phyloP scores from a whole-genome alignment of 2,797 vertebrate species.

The Danio tinwini region DNA sequence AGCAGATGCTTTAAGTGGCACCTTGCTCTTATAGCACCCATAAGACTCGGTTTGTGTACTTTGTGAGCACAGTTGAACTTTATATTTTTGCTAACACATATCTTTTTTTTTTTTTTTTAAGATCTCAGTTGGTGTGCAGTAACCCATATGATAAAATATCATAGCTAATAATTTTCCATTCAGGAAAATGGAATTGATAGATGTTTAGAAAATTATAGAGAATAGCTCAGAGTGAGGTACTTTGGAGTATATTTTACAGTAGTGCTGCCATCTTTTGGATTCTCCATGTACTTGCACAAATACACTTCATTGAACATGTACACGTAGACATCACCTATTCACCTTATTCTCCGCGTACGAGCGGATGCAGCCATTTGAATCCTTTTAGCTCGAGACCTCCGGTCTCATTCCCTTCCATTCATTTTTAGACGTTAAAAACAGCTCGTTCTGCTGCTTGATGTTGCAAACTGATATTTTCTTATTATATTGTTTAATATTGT shows the following conservation, averaged over 20 bases:
- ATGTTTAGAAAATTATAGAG: neutral
- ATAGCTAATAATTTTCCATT: neutral
- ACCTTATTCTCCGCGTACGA: too few relatives aligned
- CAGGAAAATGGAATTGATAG: neutral
- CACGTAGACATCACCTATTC: too few relatives aligned
- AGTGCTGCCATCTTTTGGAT: conserved; percentile 23
- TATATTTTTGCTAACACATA: too few relatives aligned
- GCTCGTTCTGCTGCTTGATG: too few relatives aligned
- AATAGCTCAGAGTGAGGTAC: too few relatives aligned
- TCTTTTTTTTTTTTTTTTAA: neutral
- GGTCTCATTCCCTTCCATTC: too few relatives aligned
- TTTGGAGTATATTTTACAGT: neutral
- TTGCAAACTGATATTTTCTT: too few relatives aligned
- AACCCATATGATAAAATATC: neutral
- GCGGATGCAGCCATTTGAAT: too few relatives aligned
- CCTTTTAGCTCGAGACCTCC: too few relatives aligned
- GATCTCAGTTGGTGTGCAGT: neutral
- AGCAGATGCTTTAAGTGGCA: conserved; percentile 45
- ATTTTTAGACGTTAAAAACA: too few relatives aligned
- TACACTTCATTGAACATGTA: too few relatives aligned
- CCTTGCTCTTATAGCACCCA: conserved; percentile 35
- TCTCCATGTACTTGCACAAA: neutral
- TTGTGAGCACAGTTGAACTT: neutral
- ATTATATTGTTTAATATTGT: too few relatives aligned
- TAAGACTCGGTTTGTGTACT: conserved; percentile 27